Base-by-base conservation (phyloP, 2,888 invertebrate genomes). In the Chymomyza procnemis region DNA sequence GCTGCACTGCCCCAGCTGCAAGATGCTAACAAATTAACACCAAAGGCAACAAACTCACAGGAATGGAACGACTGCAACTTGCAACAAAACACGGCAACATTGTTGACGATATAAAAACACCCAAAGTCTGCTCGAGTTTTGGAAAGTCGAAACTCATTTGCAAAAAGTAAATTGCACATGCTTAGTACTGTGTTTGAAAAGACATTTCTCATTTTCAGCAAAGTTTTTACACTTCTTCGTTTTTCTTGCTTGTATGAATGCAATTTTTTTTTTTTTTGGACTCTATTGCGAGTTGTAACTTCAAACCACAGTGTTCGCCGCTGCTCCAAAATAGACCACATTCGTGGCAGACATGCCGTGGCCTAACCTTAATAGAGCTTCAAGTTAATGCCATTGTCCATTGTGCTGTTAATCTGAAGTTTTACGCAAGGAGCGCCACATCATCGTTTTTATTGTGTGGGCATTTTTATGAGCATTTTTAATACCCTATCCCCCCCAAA, bases 401-500 rank as follows among this genome's bases (percentile, higher is more conserved):
- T 46, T 66, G 64, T 54, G 46, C 62, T 48, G 69, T 58, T 61
- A 61, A 62, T 61, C 67, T 21, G 54, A 8, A 54, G 54, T 21
- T 54, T 54, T 21, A 54, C 9, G 21, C 14, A 21, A 6, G 19
- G 18, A 21, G 62, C 71, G 84, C 81, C 80, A 72, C 85, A 85
- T 80, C 84, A 83, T 83, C 85, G 75, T 78, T 81, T 84, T 80
- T 85, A 84, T 84, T 81, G 84, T 79, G 81, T 80, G 84, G 84
- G 79, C 84, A 86, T 85, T 86, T 86, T 87, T 87, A 86, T 81
- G 87, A 80, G 86, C 83, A 75, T 80, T 78, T 83, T 82, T 76
- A 80, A 84, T 87, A 82, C 73, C 64, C 62, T 64, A n/a, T n/a
- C n/a, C n/a, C n/a, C n/a, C n/a, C n/a, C n/a, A n/a, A n/a, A n/a